phyloP scores from a whole-genome alignment of 2,888 invertebrate genomes.

The Drepana falcataria region DNA sequence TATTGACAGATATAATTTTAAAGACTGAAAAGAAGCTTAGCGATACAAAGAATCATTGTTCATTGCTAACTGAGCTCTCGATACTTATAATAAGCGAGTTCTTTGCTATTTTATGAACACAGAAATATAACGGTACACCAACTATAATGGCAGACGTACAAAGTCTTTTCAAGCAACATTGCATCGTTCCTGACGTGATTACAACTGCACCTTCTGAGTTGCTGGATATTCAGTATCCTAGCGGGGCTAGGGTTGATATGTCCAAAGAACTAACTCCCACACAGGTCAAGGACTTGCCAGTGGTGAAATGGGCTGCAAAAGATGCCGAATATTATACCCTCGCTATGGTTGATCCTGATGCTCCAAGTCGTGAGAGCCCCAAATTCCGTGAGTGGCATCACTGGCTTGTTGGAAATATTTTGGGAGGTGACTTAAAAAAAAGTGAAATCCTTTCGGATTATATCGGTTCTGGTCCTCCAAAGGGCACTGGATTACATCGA shows the following conservation, averaged over 20 bases:
- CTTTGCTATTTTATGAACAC: not conserved
- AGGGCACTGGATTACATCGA: constrained; percentile 84
- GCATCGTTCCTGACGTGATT: constrained; percentile 84
- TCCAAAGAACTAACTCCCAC: constrained; percentile 86
- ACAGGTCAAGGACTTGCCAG: constrained; percentile 84
- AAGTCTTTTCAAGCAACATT: constrained; percentile 65
- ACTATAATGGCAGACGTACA: constrained; percentile 43
- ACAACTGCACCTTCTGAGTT: constrained; percentile 75
- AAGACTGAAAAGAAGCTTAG: too few relatives aligned
- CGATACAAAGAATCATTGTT: too few relatives aligned
- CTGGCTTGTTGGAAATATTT: constrained; percentile 88
- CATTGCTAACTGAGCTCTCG: not conserved
- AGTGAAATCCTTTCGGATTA: constrained; percentile 84
- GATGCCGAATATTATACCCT: constrained; percentile 81
- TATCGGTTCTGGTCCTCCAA: constrained; percentile 82
- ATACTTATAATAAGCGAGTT: too few relatives aligned
- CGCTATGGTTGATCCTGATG: constrained; percentile 85
- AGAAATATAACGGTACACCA: not conserved
- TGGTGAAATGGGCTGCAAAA: constrained; percentile 81
- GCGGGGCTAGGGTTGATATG: constrained; percentile 66
- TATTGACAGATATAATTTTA: too few relatives aligned
- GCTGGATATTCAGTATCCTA: constrained; percentile 72
- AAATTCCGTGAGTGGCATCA: constrained; percentile 86
- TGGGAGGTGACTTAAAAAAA: constrained; percentile 78
- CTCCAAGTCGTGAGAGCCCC: constrained; percentile 84